These are phyloP conservation scores for Carcharodon carcharias DNA, from an alignment of 2,797 vertebrate genomes.

Conservation along the genomic window DNA sequence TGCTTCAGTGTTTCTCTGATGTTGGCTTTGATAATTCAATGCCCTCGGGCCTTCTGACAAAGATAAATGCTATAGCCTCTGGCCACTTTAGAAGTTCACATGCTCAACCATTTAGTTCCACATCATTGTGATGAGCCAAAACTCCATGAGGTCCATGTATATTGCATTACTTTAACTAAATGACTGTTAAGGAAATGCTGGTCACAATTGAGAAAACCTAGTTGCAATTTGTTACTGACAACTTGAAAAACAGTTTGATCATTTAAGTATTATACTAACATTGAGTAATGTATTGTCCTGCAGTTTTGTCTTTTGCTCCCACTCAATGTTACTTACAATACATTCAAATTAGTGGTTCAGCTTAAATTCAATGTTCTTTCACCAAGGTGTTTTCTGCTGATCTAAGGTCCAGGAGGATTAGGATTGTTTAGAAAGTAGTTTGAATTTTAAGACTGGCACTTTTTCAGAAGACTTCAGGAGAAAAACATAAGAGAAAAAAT, in stretches of 20 bases:
- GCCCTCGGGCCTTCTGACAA: neutral
- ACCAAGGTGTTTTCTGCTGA: neutral
- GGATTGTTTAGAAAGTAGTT: neutral
- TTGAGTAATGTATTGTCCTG: neutral
- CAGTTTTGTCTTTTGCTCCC: neutral
- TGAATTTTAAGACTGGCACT: neutral
- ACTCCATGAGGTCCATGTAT: neutral
- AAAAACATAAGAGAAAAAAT: neutral
- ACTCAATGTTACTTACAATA: neutral
- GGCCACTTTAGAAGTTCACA: neutral
- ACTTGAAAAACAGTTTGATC: neutral
- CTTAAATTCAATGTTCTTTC: neutral
- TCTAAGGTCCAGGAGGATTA: neutral
- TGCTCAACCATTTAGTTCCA: neutral
- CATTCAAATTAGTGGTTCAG: neutral
- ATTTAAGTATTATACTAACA: neutral
- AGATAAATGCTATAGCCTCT: neutral
- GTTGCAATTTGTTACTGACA: neutral
- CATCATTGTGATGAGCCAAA: neutral
- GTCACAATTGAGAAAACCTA: neutral
- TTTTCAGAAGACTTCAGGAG: neutral
- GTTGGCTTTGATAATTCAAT: neutral
- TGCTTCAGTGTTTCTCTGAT: neutral
- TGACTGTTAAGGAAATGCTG: neutral
- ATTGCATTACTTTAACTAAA: neutral